These are phyloP conservation scores for Camponotus fellah DNA, from an alignment of 2,888 invertebrate genomes.

Conservation along the genomic window DNA sequence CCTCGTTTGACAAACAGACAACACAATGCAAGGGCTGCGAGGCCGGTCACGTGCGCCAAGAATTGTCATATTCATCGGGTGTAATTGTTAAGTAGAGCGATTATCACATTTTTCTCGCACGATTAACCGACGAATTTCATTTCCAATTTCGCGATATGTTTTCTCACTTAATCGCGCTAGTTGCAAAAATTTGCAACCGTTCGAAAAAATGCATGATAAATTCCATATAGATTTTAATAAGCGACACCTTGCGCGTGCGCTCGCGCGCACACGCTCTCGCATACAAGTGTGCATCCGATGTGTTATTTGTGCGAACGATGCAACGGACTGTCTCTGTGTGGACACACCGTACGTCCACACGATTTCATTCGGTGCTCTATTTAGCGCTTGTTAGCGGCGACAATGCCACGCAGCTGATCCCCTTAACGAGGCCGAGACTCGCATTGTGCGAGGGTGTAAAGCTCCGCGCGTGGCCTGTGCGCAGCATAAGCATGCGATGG, in stretches of 20 bases:
- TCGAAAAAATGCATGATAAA: neutral
- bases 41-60: constrained; percentile 34
- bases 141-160: neutral
- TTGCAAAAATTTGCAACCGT: neutral
- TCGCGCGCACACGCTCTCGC: neutral
- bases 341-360: constrained; percentile 62
- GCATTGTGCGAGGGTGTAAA: constrained; percentile 79
- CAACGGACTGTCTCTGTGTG: constrained; percentile 44
- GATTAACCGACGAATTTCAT: constrained; percentile 23
- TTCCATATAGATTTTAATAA: neutral
- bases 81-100: constrained; percentile 14
- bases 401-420: constrained; percentile 84
- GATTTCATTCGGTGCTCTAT: constrained; percentile 79
- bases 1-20: constrained; percentile 52
- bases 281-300: neutral
- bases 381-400: constrained; percentile 85
- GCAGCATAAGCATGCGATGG: constrained; percentile 43
- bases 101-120: constrained; percentile 1
- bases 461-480: constrained; percentile 63
- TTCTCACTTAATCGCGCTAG: neutral
- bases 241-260: neutral
- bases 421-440: constrained; percentile 78
- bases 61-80: constrained; percentile 19
- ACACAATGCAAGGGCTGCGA: constrained; percentile 33
- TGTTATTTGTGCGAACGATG: constrained; percentile 37